Conservation (phyloP, 1,140 invertebrate genomes). For the Cyclargus thomasi region DNA sequence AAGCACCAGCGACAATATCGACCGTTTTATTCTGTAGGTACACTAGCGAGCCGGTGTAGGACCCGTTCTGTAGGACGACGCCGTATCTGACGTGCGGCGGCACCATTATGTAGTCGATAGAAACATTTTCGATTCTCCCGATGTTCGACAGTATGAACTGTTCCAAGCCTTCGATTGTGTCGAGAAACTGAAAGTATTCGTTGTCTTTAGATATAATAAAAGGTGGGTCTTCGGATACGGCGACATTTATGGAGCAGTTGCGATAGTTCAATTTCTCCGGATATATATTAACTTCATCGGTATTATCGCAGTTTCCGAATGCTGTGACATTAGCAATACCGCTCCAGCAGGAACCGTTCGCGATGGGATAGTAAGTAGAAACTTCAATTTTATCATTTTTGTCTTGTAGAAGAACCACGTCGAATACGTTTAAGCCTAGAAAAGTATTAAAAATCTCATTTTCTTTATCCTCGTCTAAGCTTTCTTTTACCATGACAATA, state of each 20-base stretch:
- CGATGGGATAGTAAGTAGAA: conserved; percentile 2
- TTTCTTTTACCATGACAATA: conserved; percentile 21
- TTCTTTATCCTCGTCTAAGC: conserved; percentile 19
- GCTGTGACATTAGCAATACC: not conserved
- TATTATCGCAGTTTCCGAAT: conserved; percentile 7
- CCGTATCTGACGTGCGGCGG: conserved; percentile 1
- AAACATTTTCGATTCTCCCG: conserved; percentile 10
- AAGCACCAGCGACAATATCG: conserved; percentile 4
- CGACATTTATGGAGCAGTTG: conserved; percentile 14
- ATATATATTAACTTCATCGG: not conserved
- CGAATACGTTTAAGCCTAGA: conserved; percentile 16
- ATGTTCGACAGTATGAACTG: conserved; percentile 16
- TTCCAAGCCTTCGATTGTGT: conserved; percentile 8
- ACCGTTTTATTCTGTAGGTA: conserved; percentile 17
- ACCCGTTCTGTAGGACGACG: conserved; percentile 10
- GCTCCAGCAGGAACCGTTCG: not conserved
- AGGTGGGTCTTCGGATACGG: conserved; percentile 13
- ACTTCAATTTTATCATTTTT: not conserved
- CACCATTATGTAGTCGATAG: conserved; percentile 14
- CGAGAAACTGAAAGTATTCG: conserved; percentile 16
- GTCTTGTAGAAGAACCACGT: conserved; percentile 8
- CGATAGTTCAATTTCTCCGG: not conserved
- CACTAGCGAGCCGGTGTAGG: conserved; percentile 5
- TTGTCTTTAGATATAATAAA: conserved; percentile 13
- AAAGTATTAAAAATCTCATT: conserved; percentile 25